Evolutionary conservation across 1,140 invertebrate species (phyloP).

Genomic region (Mizuhopecten yessoensis): DNA sequence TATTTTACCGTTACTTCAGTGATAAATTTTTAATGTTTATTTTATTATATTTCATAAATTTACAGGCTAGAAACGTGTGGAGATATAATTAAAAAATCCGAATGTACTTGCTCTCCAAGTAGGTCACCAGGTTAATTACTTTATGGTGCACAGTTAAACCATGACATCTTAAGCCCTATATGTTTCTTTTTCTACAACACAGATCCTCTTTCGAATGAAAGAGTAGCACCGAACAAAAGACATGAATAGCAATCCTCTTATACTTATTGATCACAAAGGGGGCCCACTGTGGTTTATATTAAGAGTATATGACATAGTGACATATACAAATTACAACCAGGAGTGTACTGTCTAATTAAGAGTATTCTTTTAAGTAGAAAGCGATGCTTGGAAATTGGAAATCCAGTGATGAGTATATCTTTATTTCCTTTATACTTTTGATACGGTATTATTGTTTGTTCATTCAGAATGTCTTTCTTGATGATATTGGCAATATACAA

Average conservation of each 20-base stretch:
- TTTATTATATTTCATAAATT: too few relatives aligned
- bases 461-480: not conserved
- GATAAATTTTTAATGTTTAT: too few relatives aligned
- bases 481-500: constrained; percentile 6
- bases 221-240: not conserved
- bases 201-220: not conserved
- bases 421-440: not conserved
- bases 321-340: not conserved
- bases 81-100: too few relatives aligned
- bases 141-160: not conserved
- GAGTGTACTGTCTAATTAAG: too few relatives aligned
- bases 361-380: too few relatives aligned
- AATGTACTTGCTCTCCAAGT: not conserved
- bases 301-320: too few relatives aligned
- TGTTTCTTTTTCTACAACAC: not conserved
- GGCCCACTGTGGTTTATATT: not conserved
- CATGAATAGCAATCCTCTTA: not conserved
- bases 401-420: too few relatives aligned
- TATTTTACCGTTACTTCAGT: too few relatives aligned
- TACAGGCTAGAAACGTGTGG: too few relatives aligned
- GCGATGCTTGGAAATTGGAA: too few relatives aligned
- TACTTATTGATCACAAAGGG: not conserved
- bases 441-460: not conserved
- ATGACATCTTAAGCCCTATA: not conserved
- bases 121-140: not conserved